These are phyloP conservation scores for Athalia cordata DNA, from an alignment of 2,888 invertebrate species.

Conservation along the genomic window DNA sequence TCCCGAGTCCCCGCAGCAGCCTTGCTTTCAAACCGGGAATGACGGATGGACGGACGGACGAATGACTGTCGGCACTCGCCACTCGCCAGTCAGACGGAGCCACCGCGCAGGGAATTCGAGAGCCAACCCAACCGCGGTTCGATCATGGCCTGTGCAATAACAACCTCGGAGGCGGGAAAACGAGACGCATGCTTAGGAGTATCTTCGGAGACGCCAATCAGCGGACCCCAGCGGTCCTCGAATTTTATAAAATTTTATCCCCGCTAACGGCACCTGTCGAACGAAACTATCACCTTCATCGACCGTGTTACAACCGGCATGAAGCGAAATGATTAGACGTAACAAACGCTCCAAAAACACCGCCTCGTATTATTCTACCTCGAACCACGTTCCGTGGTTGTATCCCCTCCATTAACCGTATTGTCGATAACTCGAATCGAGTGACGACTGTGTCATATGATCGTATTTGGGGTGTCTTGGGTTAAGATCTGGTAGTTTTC, in stretches of 20 bases:
- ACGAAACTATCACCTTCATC: not conserved
- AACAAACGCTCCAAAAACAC: no score
- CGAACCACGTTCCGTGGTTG: not conserved
- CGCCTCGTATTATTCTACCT: not conserved
- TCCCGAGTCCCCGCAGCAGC: conserved; percentile 57
- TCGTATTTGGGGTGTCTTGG: conserved; percentile 16
- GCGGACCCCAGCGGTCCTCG: not conserved
- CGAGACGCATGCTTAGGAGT: conserved; percentile 69
- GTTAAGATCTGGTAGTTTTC: conserved; percentile 8
- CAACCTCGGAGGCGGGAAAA: conserved; percentile 70
- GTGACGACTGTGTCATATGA: conserved; percentile 32
- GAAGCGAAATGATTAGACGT: no score
- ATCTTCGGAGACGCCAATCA: conserved; percentile 71
- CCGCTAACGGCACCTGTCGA: conserved; percentile 15
- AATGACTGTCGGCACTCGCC: no score
- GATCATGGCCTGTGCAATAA: conserved; percentile 66
- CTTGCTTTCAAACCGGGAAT: conserved; percentile 72
- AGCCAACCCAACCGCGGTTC: conserved; percentile 66
- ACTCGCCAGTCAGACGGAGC: conserved; percentile 63
- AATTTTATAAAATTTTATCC: not conserved
- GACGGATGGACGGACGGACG: conserved; percentile 64
- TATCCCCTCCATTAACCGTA: not conserved
- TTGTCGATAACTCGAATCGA: not conserved
- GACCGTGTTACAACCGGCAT: no score
- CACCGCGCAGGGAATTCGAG: conserved; percentile 53